Percentiles rank a stretch among this genome's conserved stretches.
Evolutionary conservation across 2,888 invertebrate genomes (phyloP).

Genomic region (Lepas anatifera): DNA sequence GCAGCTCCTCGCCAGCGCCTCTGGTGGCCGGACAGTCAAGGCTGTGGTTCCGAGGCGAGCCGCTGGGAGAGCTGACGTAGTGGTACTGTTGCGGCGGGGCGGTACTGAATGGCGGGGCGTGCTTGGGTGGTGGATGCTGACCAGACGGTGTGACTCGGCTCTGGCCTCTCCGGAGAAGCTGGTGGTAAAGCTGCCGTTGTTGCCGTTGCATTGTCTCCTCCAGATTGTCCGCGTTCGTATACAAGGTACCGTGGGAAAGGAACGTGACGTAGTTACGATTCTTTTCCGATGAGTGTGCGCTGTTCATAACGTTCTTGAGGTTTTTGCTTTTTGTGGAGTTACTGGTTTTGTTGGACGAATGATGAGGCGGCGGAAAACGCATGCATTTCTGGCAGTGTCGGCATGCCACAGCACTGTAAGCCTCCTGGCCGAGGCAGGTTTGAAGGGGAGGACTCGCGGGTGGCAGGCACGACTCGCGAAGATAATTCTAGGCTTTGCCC

Average conservation of each 20-base stretch:
- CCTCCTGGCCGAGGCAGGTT: conserved; percentile 24
- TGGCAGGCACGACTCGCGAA: background rate
- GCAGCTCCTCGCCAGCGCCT: conserved; percentile 32
- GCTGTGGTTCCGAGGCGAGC: background rate
- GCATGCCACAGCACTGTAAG: conserved; percentile 28
- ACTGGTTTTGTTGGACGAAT: too few species aligned
- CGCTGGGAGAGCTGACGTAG: conserved; percentile 1
- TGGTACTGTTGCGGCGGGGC: background rate
- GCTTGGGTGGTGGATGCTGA: conserved; percentile 15
- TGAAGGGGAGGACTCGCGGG: background rate
- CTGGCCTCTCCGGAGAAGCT: conserved; percentile 38
- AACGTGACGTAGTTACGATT: conserved; percentile 25
- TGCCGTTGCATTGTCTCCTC: conserved; percentile 55
- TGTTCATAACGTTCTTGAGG: conserved; percentile 3
- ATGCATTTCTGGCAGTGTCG: conserved; percentile 27
- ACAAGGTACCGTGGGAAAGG: conserved; percentile 46
- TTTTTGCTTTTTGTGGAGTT: conserved; percentile 14
- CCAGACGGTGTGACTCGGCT: conserved; percentile 25
- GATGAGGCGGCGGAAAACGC: conserved; percentile 22
- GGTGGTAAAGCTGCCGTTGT: conserved; percentile 46
- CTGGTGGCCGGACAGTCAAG: conserved; percentile 11
- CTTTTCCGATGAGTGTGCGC: conserved; percentile 15
- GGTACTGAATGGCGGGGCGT: conserved; percentile 14
- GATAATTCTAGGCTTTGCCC: too few species aligned
- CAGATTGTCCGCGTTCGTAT: conserved; percentile 53